These are phyloP conservation scores for Euplagia quadripunctaria DNA, from an alignment of 2,888 invertebrate genomes.

Conservation along the genomic window DNA sequence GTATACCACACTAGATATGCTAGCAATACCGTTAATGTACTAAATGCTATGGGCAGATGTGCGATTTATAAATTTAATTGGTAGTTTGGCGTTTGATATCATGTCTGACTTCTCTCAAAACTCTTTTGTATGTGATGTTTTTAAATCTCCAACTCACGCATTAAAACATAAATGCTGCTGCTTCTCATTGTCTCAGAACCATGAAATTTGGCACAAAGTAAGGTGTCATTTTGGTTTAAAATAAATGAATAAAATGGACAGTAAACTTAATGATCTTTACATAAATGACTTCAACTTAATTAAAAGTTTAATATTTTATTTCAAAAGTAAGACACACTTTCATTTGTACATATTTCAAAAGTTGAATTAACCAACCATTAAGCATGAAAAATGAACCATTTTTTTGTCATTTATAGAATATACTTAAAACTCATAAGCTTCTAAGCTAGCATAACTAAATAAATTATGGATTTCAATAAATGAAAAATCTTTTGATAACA, in stretches of 20 bases:
- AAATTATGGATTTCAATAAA: no score
- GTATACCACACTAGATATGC: slow-evolving; percentile 1
- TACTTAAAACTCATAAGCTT: no score
- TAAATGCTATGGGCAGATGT: neutral
- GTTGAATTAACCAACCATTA: no score
- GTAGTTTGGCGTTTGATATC: neutral
- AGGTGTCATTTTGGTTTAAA: neutral
- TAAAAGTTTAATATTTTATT: no score
- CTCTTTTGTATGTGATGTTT: neutral
- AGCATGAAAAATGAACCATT: no score
- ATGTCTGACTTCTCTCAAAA: neutral
- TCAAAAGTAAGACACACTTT: no score
- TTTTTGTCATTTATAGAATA: no score
- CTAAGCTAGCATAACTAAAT: no score
- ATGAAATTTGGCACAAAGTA: neutral
- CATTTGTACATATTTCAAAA: no score
- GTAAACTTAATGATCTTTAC: neutral
- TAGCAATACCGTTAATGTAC: neutral
- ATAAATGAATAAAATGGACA: neutral
- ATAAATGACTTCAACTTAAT: no score
- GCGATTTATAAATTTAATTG: neutral
- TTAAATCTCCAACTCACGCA: no score
- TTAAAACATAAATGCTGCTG: neutral
- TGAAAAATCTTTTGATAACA: no score
- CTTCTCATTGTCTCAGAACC: neutral